A percentile compares a stretch with the other conserved stretches of the same genome.
Evolutionary conservation across 2,888 invertebrate species (phyloP).

Genomic region (Apamea epomidion): DNA sequence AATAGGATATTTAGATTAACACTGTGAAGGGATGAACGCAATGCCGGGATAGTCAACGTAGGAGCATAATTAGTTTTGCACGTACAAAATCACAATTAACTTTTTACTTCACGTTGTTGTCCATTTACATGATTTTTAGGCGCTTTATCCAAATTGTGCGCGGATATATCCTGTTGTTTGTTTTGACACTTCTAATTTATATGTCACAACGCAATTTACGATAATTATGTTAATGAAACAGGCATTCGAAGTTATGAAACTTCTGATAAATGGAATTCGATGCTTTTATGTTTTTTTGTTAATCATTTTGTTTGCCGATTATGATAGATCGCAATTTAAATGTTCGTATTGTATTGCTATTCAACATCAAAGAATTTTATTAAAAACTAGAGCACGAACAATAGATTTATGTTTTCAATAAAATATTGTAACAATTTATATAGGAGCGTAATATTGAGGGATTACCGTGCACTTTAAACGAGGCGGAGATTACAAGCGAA

Average conservation of each 20-base stretch:
- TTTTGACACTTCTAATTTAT: slow-evolving; percentile 18
- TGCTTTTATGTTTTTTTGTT: background rate
- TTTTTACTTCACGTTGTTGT: slow-evolving; percentile 43
- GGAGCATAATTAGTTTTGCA: slow-evolving; percentile 78
- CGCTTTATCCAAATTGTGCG: slow-evolving; percentile 35
- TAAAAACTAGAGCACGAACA: slow-evolving; percentile 12
- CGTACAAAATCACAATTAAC: slow-evolving; percentile 71
- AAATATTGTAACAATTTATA: slow-evolving; percentile 38
- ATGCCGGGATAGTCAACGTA: slow-evolving; percentile 70
- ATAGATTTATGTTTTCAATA: slow-evolving; percentile 45
- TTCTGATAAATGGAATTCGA: background rate
- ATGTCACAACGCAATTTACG: slow-evolving; percentile 23
- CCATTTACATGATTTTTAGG: slow-evolving; percentile 44
- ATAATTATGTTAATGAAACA: slow-evolving; percentile 8
- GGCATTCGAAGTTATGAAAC: slow-evolving; percentile 1
- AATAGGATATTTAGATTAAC: slow-evolving; percentile 87
- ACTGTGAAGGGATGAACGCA: slow-evolving; percentile 74
- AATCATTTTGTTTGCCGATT: background rate
- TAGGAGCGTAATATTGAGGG: slow-evolving; percentile 51
- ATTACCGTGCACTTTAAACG: slow-evolving; percentile 60
- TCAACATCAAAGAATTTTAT: slow-evolving; percentile 5
- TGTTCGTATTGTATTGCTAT: slow-evolving; percentile 14
- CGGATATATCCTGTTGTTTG: slow-evolving; percentile 7
- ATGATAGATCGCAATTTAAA: slow-evolving; percentile 16
- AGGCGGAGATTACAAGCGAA: slow-evolving; percentile 43